Conservation (phyloP, 2,797 vertebrate genomes). For the Spinibarbus caldwelli region DNA sequence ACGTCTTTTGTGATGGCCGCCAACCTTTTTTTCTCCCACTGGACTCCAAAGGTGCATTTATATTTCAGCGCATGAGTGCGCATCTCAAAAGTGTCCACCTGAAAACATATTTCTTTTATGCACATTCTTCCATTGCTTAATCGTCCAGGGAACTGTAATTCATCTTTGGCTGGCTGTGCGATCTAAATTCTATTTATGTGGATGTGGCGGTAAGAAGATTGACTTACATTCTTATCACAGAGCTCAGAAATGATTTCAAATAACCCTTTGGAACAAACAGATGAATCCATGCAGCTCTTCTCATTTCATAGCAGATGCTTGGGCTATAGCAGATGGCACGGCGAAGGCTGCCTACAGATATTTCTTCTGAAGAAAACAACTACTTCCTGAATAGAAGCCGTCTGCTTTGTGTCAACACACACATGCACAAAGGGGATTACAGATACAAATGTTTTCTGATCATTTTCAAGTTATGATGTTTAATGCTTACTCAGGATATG, state of each 20-base stretch:
- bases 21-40: conserved; percentile 25
- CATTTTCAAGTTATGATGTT: background rate
- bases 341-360: conserved; percentile 8
- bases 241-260: conserved; percentile 42
- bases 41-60: conserved; percentile 32
- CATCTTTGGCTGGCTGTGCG: background rate
- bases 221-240: conserved; percentile 23
- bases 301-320: conserved; percentile 32
- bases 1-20: conserved; percentile 39
- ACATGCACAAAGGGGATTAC: background rate
- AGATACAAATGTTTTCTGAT: conserved; percentile 11
- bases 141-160: conserved; percentile 13
- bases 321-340: conserved; percentile 30
- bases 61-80: conserved; percentile 33
- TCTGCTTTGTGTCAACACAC: conserved; percentile 4
- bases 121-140: conserved; percentile 12
- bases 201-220: conserved; percentile 23
- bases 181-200: conserved; percentile 30
- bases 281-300: conserved; percentile 30
- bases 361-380: conserved; percentile 20
- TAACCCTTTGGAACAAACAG: conserved; percentile 24
- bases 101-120: background rate
- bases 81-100: conserved; percentile 33
- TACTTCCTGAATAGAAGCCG: background rate
- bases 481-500: too few species aligned